Base-by-base conservation (phyloP, 2,113 vertebrate genomes). In the Alligator sinensis region DNA sequence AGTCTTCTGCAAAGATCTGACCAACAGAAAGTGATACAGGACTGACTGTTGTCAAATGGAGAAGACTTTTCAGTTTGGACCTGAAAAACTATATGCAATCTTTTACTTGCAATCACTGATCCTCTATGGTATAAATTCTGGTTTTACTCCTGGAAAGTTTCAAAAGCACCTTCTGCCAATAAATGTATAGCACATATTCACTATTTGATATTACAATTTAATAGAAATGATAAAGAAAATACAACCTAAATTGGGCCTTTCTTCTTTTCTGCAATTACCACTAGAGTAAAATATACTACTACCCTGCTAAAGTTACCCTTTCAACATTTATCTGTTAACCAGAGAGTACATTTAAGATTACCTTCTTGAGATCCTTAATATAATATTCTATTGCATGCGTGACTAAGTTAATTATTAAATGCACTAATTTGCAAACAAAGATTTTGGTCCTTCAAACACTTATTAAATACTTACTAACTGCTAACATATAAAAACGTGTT, bases 201-300 rank as follows among this genome's bases (percentile, higher is more conserved):
- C 77, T 19, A 5, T 57, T 82, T n/a, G 83, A 83, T 78, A 91
- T 93, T 90, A 5, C 66, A 81, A 58, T 5, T 84, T 21, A 21
- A 62, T 24, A 62, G 22, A 74, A 89, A 93, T 82, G 92, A 34
- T 90, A 90, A 68, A 68, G 47, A 47, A 68, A 68, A 8, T 82
- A 84, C 88, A 75, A 89, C 61, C 78, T 82, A 92, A 89, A 76
- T 30, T 30, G 3, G 30, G 64, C 87, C 70, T 88, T 90, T 80
- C 91, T 92, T 75, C 80, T 88, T 28, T 91, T 91, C 68, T 90
- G 83, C 17, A 95, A 93, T 86, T 17, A 68, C 80, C 80, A 87
- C 77, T 85, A 92, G 92, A 61, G 81, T 27, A 79, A 79, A 77
- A 30, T 92, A 85, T 61, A 58, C 78, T 94, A 94, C 47, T 47